Evolutionary conservation across 2,797 vertebrate species (phyloP).

Genomic region (Acanthiza pusilla): DNA sequence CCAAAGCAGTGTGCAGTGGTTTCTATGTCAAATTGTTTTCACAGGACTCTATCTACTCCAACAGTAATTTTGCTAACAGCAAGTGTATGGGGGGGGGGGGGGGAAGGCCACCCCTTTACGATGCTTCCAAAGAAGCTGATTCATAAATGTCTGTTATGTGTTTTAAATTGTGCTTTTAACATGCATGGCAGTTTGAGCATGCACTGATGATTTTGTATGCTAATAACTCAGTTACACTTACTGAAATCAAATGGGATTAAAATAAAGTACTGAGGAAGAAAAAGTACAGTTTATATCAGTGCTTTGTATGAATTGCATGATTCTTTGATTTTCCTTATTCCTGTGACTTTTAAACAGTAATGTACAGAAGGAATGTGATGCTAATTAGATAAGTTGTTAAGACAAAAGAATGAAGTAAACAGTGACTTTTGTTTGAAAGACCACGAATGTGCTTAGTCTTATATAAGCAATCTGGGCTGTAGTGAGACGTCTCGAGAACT

Average conservation of each 20-base stretch:
- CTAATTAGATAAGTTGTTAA: not conserved
- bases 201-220: conserved; percentile 28
- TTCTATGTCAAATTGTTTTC: not conserved
- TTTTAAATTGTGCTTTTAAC: conserved; percentile 29
- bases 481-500: not conserved
- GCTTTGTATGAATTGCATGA: conserved; percentile 37
- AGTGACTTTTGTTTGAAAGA: not conserved
- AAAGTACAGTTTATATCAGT: conserved; percentile 16
- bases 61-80: not conserved
- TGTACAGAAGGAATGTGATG: not conserved
- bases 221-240: not conserved
- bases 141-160: not conserved
- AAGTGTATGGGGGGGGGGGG: not conserved
- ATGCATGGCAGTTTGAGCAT: conserved; percentile 39
- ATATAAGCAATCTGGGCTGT: not conserved
- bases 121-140: not conserved
- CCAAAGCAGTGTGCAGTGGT: not conserved
- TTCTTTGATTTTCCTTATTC: not conserved
- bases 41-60: not conserved
- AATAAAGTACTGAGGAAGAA: conserved; percentile 45
- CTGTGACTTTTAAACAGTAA: not conserved
- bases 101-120: not conserved
- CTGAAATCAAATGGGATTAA: conserved; percentile 14
- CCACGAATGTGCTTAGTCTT: not conserved
- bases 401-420: not conserved